These are phyloP conservation scores for Pangasius macronema DNA, from an alignment of 2,797 vertebrate genomes.

Conservation along the genomic window DNA sequence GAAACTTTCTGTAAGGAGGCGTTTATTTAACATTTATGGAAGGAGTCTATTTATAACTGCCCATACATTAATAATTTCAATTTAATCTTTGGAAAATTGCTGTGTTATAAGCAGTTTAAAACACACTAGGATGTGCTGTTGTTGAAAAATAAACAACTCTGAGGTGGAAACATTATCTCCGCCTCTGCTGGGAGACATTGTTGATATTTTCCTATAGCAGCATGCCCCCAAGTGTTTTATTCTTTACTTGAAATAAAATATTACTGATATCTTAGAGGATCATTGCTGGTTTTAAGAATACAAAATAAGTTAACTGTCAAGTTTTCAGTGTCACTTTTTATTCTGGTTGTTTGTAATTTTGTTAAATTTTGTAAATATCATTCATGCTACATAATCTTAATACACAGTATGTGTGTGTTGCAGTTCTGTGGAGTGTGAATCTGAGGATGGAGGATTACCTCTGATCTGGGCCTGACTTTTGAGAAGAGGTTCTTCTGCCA, in stretches of 20 bases:
- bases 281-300: neutral
- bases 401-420: neutral
- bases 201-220: neutral
- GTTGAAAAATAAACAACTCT: too few relatives aligned
- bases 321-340: neutral
- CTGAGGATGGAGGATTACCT: constrained; percentile 64
- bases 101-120: too few relatives aligned
- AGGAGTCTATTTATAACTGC: neutral
- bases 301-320: neutral
- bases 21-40: neutral
- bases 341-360: neutral
- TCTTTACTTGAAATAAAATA: neutral
- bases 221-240: neutral
- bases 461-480: constrained; percentile 70
- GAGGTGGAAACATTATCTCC: too few relatives aligned
- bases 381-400: neutral
- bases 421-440: neutral
- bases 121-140: too few relatives aligned
- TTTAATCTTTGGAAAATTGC: too few relatives aligned
- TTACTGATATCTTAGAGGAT: neutral
- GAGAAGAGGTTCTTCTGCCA: constrained; percentile 51
- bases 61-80: too few relatives aligned
- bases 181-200: too few relatives aligned
- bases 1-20: neutral
- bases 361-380: neutral